Percentiles rank a stretch among this genome's conserved stretches.
Conservation (phyloP, 2,797 vertebrate species). For the Acanthiza pusilla region DNA sequence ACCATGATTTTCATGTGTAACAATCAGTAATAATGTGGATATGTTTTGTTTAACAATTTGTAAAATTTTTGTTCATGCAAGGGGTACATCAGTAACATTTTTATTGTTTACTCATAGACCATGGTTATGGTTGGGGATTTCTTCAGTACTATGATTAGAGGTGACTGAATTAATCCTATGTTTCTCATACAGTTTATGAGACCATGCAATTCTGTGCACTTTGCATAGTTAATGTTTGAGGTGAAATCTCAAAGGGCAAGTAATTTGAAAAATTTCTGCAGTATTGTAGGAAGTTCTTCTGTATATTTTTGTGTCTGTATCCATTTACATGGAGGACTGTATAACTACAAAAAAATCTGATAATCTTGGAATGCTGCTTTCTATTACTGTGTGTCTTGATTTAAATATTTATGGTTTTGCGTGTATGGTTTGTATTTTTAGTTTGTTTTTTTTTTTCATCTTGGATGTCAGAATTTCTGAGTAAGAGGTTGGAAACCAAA, state of each 20-base stretch:
- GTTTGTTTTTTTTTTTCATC: neutral
- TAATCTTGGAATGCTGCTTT: neutral
- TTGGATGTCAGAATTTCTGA: neutral
- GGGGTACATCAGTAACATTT: neutral
- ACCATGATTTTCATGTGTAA: neutral
- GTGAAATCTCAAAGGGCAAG: neutral
- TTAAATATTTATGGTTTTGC: neutral
- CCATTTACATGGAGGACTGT: neutral
- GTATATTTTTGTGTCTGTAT: neutral
- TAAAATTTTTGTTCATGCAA: neutral
- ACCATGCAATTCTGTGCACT: neutral
- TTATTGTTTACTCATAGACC: neutral
- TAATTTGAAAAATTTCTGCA: neutral
- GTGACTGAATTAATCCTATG: neutral
- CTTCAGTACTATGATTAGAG: neutral
- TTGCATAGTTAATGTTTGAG: neutral
- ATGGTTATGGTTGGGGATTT: neutral
- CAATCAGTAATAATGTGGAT: neutral
- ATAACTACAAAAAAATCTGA: neutral
- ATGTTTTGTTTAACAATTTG: neutral
- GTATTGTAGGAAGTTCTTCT: neutral
- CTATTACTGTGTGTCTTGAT: neutral
- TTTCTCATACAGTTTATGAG: neutral
- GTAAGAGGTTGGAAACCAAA: neutral
- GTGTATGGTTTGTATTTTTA: neutral